Evolutionary conservation across 2,888 invertebrate genomes (phyloP).

Genomic region (Reticulitermes lucifugus): DNA sequence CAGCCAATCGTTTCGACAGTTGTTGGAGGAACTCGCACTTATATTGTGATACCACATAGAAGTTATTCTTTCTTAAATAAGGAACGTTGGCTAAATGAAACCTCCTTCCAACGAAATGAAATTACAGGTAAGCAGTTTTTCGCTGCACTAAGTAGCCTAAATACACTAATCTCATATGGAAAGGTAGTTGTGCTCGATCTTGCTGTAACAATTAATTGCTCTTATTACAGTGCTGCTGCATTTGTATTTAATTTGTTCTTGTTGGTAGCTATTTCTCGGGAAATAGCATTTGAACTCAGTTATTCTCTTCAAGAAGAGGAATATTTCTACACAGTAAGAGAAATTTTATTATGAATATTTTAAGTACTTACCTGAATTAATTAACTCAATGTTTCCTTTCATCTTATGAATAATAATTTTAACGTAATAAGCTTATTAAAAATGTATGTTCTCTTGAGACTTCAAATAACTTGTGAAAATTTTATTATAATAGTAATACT

Average conservation of each 20-base stretch:
- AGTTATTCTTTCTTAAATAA: no score
- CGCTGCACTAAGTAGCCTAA: no score
- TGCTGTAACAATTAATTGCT: no score
- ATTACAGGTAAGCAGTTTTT: no score
- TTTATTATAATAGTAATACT: background rate
- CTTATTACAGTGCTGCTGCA: no score
- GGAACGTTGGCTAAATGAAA: no score
- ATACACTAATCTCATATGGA: no score
- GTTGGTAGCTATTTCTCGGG: background rate
- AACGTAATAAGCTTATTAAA: conserved; percentile 29
- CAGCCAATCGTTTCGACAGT: no score
- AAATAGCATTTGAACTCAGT: background rate
- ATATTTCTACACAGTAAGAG: background rate
- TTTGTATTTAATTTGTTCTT: background rate
- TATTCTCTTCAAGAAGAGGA: background rate
- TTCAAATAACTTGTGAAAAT: background rate
- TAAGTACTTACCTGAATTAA: conserved; percentile 35
- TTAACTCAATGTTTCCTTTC: conserved; percentile 37
- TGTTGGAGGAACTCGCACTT: no score
- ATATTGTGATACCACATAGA: no score
- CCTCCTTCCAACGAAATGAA: no score
- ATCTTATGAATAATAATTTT: conserved; percentile 39
- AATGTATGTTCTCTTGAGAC: conserved; percentile 9
- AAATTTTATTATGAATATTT: conserved; percentile 33
- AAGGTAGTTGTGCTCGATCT: no score